These are phyloP conservation scores for Ambastaia sidthimunki DNA, from an alignment of 2,797 vertebrate species.

Conservation along the genomic window DNA sequence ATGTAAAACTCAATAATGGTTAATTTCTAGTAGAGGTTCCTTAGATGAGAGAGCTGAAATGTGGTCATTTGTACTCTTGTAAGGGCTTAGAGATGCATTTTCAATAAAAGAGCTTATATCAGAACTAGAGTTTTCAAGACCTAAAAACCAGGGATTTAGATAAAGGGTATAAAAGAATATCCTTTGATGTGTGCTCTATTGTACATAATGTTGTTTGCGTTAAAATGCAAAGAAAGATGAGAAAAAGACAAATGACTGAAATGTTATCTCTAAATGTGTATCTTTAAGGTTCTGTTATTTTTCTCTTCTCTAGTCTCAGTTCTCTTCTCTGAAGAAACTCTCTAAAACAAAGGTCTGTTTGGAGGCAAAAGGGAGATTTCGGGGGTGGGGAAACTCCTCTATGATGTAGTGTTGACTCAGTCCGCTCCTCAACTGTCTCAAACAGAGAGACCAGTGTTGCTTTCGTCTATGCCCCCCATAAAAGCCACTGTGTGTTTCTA, in stretches of 20 bases:
- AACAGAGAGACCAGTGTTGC: conserved; percentile 54
- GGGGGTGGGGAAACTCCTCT: conserved; percentile 42
- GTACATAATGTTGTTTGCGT: background rate
- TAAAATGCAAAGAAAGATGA: background rate
- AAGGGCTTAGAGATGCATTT: background rate
- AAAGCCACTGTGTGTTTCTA: conserved; percentile 15
- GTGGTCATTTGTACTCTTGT: conserved; percentile 1
- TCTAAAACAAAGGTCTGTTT: conserved; percentile 50
- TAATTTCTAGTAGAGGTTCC: background rate
- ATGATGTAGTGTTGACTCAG: conserved; percentile 51
- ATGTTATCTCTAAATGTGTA: background rate
- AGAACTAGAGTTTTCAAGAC: too few relatives aligned
- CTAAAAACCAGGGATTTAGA: background rate
- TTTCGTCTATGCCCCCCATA: background rate
- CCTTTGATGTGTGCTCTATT: background rate
- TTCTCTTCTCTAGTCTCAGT: background rate
- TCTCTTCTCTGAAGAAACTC: conserved; percentile 29
- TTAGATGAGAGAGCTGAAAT: background rate
- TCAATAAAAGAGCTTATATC: too few relatives aligned
- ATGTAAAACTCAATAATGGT: conserved; percentile 9
- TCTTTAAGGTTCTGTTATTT: background rate
- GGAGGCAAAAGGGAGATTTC: conserved; percentile 41
- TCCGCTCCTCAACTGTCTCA: conserved; percentile 39
- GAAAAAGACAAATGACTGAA: background rate
- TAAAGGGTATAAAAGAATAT: background rate